A percentile compares a stretch with the other conserved stretches of the same genome.
Evolutionary conservation across 1,140 invertebrate genomes (phyloP).

Genomic region (Campodea augens): DNA sequence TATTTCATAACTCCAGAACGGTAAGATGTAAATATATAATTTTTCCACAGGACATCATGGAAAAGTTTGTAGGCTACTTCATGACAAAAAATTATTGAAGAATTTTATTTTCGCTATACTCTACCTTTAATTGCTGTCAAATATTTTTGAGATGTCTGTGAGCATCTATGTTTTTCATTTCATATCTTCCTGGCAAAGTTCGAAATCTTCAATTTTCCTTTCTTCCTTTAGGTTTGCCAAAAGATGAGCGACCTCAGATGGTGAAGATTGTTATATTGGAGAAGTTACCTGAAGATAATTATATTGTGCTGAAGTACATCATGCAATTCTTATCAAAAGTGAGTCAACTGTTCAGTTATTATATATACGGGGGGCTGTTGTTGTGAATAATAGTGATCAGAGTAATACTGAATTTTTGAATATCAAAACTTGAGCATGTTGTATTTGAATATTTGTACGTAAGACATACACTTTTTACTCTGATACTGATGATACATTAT

Average conservation of each 20-base stretch:
- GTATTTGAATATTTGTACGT: not conserved
- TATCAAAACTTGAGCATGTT: not conserved
- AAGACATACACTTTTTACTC: not conserved
- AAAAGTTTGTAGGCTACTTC: too few species aligned
- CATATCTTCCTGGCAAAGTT: not conserved
- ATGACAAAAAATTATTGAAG: too few species aligned
- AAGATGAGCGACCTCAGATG: conserved; percentile 58
- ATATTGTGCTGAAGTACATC: conserved; percentile 77
- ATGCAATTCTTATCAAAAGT: conserved; percentile 83
- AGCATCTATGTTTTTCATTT: conserved; percentile 2
- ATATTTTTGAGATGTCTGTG: too few species aligned
- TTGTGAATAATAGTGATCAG: not conserved
- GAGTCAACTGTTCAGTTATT: conserved; percentile 17
- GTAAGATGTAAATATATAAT: too few species aligned
- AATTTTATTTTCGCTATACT: too few species aligned
- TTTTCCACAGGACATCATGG: too few species aligned
- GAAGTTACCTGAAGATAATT: conserved; percentile 84
- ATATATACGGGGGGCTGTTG: not conserved
- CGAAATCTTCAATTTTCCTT: conserved; percentile 10
- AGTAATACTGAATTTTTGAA: not conserved
- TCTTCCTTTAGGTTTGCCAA: conserved; percentile 45
- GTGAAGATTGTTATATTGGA: conserved; percentile 76
- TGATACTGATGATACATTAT: not conserved
- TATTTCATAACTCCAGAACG: too few species aligned
- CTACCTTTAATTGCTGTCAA: too few species aligned